Evolutionary conservation across 2,888 invertebrate species (phyloP), one percentile per base, ranked within the genome.

Genomic region (Therioaphis trifolii): DNA sequence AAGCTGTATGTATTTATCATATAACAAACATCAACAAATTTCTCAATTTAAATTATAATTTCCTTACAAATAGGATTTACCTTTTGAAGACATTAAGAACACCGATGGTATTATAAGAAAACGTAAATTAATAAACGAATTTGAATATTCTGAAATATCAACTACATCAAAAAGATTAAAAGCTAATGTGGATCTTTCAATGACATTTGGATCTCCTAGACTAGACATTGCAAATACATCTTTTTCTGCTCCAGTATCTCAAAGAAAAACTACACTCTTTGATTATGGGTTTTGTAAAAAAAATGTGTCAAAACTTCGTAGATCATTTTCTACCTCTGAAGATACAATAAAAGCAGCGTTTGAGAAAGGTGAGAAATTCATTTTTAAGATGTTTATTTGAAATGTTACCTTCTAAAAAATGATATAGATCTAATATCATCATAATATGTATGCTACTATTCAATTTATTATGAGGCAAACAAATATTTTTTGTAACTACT

Each of bases 241-340:
- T 52, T 66, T 63, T 52, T 63, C 74, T 61, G 82, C 82, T 40
- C 82, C 82, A 40, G 52, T 74, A 74, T 63, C 82, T 11, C 35
- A 63, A 14, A 74, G 40, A 27, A 82, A 82, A 46, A 63, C 72
- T 24, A 87, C 87, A 9, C 85, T 87, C 5, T 86, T 87, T 78
- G 85, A 86, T 4, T 87, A 87, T 74, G 87, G 87, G 21, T 87
- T 87, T 84, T 86, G 85, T 55, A 85, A 85, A 61, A 84, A 85
- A 49, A 84, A 84, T 66, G 79, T 75, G 35, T 77, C 85, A 12
- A 86, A 85, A 68, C 77, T 93, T 79, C 90, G 92, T 86, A 89
- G 94, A 75, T 92, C 93, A 35, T 91, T 92, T 86, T 95, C 95
- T 0, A 94, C 95, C 86, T 94, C 94, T 71, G 95, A 95, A 87